Evolutionary conservation across 2,113 vertebrate species (phyloP), one percentile per base, ranked within the genome.

Genomic region (Osmerus mordax): DNA sequence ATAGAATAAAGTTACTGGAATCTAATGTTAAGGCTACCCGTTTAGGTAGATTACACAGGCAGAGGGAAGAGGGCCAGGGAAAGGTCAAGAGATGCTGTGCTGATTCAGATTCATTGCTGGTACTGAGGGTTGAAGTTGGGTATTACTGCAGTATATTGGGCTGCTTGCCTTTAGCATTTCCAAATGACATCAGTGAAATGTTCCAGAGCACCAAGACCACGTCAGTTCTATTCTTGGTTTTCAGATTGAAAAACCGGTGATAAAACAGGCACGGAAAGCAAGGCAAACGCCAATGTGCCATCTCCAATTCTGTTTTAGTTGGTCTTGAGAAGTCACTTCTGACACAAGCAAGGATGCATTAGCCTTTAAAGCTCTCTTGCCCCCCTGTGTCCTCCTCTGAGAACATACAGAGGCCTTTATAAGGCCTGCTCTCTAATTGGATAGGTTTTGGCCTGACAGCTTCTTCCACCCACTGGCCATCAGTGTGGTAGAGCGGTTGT

Each of bases 291-390:
- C 8, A 68, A 58, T 15, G 69, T 73, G 79, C 15, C 79, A 68
- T 79, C 72, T 32, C 65, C 64, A 59, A 61, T 90, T 82, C 90
- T 83, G 78, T 82, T 83, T 78, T 89, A 90, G 89, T 90, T 84
- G 89, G 89, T 87, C 90, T 81, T 72, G 84, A 12, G 28, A 79
- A 80, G 71, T 85, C 87, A 85, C 87, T 84, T 47, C 82, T 83
- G 83, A 87, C 78, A 81, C 84, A 84, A 77, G 81, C 68, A 81
- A 87, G 62, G n/a, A 36, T 67, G 51, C 28, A 55, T 64, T 52
- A 56, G 18, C 28, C 62, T 14, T 29, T 61, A 41, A 62, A 21
- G 19, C 65, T 25, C 19, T 19, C 12, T 59, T 3, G 15, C 16
- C 28, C 13, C 66, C 29, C 52, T 47, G 41, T 47, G 16, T 53